Evolutionary conservation across 2,113 vertebrate genomes (phyloP), one percentile per base, ranked within the genome.

Genomic region (Pipra filicauda): DNA sequence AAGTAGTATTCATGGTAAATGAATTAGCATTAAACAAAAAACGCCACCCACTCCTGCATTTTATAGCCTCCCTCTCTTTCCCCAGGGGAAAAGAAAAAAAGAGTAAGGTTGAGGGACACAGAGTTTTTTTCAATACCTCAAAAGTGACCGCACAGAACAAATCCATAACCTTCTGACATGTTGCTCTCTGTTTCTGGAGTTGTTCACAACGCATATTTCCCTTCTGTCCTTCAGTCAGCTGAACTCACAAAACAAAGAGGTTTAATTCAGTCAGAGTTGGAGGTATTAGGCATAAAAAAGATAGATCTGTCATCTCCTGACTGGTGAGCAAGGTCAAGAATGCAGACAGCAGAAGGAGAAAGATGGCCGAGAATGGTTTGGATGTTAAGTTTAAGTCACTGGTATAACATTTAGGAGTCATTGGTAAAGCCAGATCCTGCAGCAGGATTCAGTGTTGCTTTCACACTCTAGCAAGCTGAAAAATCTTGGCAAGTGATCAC

Each of bases 201-300:
- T 66, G n/a, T 57, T 93, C 77, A 72, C 48, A 76, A 61, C 0
- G 1, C 17, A 23, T 8, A 30, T 7, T 48, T 80, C n/a, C 57
- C 44, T 78, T 71, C 71, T 51, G 66, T 52, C 66, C 70, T 89
- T 76, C 81, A 88, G 49, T 57, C 41, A 85, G 66, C 71, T 61
- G 35, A 76, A 65, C 24, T 82, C 59, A 17, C 1, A 15, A 86
- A 73, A 24, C 1, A 15, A 86, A 70, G 35, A 65, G 37, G 15
- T 88, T 82, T 93, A 73, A 78, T 78, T 91, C 58, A 70, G 57
- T 39, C 74, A 64, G 46, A 87, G 74, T 17, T 81, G 54, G 71
- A 76, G 31, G 52, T 55, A 81, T 64, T 23, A 72, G 35, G 65
- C 30, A 44, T 39, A 21, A 78, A 61, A 46, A 88, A 70, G 52